Evolutionary conservation across 2,797 vertebrate species (phyloP).

Genomic region (Sciaenops ocellatus): DNA sequence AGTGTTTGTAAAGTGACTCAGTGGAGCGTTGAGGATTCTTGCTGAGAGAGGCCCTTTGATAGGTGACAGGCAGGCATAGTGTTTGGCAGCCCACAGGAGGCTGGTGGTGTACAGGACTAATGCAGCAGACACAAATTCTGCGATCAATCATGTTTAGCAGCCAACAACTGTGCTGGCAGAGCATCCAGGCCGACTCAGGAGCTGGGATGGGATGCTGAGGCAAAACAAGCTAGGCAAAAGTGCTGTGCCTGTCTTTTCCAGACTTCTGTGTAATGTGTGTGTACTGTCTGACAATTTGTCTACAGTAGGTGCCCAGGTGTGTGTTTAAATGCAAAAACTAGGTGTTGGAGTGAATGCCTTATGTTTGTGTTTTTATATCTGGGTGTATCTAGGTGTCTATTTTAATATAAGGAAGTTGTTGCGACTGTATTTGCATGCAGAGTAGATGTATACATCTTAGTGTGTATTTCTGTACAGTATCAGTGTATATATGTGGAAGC

Average conservation of each 20-base stretch:
- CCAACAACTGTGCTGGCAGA: constrained; percentile 61
- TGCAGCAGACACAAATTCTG: constrained; percentile 65
- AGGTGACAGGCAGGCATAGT: constrained; percentile 43
- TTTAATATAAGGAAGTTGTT: constrained; percentile 6
- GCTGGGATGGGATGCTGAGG: constrained; percentile 59
- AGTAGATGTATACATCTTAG: not conserved
- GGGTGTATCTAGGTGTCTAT: not conserved
- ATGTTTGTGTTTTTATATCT: constrained; percentile 9
- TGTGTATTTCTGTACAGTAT: constrained; percentile 12
- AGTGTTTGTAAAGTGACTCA: constrained; percentile 56
- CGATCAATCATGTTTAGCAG: constrained; percentile 78
- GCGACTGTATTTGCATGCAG: constrained; percentile 12
- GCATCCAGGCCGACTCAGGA: constrained; percentile 46
- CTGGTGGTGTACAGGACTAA: constrained; percentile 55
- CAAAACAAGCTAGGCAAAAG: constrained; percentile 52
- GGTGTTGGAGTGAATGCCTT: not conserved
- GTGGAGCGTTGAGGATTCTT: constrained; percentile 63
- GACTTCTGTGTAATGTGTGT: not conserved
- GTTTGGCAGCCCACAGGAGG: constrained; percentile 65
- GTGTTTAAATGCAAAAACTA: constrained; percentile 23
- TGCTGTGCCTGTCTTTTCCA: constrained; percentile 51
- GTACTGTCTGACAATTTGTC: constrained; percentile 11
- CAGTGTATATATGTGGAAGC: constrained; percentile 6
- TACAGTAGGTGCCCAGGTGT: constrained; percentile 1
- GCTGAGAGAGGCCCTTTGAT: constrained; percentile 73